Base-by-base conservation (phyloP, 2,113 vertebrate species). In the Lynx canadensis region DNA sequence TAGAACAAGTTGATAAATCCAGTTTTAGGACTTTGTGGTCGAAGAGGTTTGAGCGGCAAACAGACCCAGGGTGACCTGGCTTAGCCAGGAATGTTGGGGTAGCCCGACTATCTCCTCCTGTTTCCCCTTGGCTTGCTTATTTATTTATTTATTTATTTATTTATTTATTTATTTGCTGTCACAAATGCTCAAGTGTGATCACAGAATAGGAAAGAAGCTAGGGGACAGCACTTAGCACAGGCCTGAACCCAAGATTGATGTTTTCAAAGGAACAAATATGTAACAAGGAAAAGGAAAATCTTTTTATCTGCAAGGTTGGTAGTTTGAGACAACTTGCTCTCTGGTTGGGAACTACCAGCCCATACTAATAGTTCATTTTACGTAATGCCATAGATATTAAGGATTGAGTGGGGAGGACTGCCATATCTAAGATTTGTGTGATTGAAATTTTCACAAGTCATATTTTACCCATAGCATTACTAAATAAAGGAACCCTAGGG, bases 1-100 rank as follows among this genome's bases (percentile, higher is more conserved):
- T 52, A 36, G 38, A 73, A 33, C 91, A 95, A 96, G 94, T 96
- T 97, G 92, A 50, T 68, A 71, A 71, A 69, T 48, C 48, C 68
- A 33, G 0, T 79, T 83, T 21, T 60, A 71, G 84, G 84, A 89
- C 93, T 85, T 92, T 5, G 80, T 73, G 90, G 15, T 41, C 33
- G 79, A 23, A 73, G 73, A 90, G 66, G 36, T 91, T 60, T 66
- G 91, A 45, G 69, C 60, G 65, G 73, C 85, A 33, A 1, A 10
- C 71, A 57, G 69, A 38, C 48, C 4, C 0, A 3, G 36, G 52
- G 45, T 89, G 38, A 57, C 79, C 66, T 65, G 68, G 48, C 81
- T 65, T 95, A 78, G 45, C 73, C 11, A 3, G 55, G 86, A 83
- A 57, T 78, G 76, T 93, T 38, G 48, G 65, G 83, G 29, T 57